phyloP scores from a whole-genome alignment of 2,888 invertebrate species.

The Eupeodes luniger region DNA sequence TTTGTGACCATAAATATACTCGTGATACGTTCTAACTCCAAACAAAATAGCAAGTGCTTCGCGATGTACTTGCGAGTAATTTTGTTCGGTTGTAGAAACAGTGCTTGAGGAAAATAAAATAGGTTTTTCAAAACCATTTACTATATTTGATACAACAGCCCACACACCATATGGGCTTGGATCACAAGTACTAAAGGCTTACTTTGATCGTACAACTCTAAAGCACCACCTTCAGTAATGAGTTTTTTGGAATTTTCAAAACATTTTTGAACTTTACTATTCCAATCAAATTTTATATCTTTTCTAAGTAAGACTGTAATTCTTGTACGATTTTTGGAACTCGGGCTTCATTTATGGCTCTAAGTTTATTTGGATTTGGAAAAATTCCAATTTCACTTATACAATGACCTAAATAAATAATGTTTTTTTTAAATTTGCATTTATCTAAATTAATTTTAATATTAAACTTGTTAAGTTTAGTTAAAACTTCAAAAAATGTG shows the following conservation, averaged over 20 bases:
- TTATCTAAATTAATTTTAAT: constrained; percentile 11
- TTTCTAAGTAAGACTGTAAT: constrained; percentile 35
- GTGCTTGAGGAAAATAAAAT: constrained; percentile 40
- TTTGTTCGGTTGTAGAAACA: constrained; percentile 42
- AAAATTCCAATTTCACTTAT: too few species aligned
- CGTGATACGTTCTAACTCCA: constrained; percentile 81
- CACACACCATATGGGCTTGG: constrained; percentile 23
- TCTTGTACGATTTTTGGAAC: constrained; percentile 21
- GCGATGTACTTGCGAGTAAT: constrained; percentile 78
- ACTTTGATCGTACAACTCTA: constrained; percentile 17
- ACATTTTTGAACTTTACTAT: constrained; percentile 8
- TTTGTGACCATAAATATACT: constrained; percentile 81
- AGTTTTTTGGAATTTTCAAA: too few species aligned
- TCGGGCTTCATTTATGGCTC: too few species aligned
- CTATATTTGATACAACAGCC: constrained; percentile 23
- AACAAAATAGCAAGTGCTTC: constrained; percentile 80
- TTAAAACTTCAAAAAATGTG: background rate
- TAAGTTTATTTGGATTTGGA: too few species aligned
- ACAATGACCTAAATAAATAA: too few species aligned
- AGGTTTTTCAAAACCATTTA: constrained; percentile 32
- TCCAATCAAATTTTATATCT: constrained; percentile 16
- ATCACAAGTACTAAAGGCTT: constrained; percentile 30
- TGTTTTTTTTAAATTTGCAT: constrained; percentile 40
- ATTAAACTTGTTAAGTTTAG: constrained; percentile 8
- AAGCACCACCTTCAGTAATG: too few species aligned